Evolutionary conservation across 2,797 vertebrate genomes (phyloP), one percentile per base, ranked within the genome.

Genomic region (Zenarchopterus dispar): DNA sequence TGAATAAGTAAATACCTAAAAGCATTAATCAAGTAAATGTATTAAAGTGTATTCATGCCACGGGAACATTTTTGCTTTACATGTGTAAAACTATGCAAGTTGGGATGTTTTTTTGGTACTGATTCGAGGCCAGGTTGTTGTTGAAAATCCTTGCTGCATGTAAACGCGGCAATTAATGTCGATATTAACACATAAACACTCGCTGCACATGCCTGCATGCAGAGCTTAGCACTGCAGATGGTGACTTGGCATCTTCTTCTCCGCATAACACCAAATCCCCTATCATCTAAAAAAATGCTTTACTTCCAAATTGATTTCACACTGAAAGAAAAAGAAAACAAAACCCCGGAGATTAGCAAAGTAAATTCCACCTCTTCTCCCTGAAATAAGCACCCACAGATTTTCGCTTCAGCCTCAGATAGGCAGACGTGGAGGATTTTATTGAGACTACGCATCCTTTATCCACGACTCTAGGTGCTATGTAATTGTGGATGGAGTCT

Each of bases 301-400:
- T 50, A 57, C 68, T 73, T 76, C 71, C 50, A 86, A 85, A 90
- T 73, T 78, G 75, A 84, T 86, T 85, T 80, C 73, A 70, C 73
- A 78, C 56, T 42, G 51, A n/a, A 11, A 81, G 61, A 73, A 65
- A 46, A 56, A 36, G 13, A 50, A n/a, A 9, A 60, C 71, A 65
- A 51, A 56, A 60, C 70, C 56, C 66, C 16, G 33, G 75, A 81
- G 84, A 86, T 82, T 79, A 76, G 81, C 70, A 80, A 87, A 84
- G 73, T 80, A 79, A 83, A 84, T 80, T 87, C 73, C 67, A 75
- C 70, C 55, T 78, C 70, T 72, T 22, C 65, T 67, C 59, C 65
- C 56, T 41, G 48, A 84, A 77, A 78, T 70, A 77, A 63, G 76
- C 62, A 47, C 47, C 59, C 56, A 48, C 72, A 55, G 8, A 53